Evolutionary conservation across 2,888 invertebrate species (phyloP).

Genomic region (Eupelmus urozonus): DNA sequence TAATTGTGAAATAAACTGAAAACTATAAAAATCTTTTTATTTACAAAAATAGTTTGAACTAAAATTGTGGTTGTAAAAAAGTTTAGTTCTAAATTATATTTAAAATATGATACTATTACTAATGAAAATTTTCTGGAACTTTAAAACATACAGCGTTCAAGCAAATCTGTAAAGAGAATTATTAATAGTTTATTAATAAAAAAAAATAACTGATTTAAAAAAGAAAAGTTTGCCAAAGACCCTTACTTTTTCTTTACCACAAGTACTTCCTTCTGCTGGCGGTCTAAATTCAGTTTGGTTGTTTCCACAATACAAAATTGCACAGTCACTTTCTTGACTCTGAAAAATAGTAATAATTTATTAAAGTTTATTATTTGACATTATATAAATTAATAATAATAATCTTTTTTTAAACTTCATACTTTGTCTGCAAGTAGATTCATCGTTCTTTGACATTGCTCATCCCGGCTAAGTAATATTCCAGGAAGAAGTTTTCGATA

Average conservation of each 20-base stretch:
- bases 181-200: too few relatives aligned
- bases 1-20: too few relatives aligned
- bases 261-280: slow-evolving; percentile 39
- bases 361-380: neutral
- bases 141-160: slow-evolving; percentile 33
- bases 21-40: too few relatives aligned
- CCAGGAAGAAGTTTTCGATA: slow-evolving; percentile 50
- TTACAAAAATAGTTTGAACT: too few relatives aligned
- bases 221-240: neutral
- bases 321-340: slow-evolving; percentile 22
- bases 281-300: neutral
- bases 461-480: slow-evolving; percentile 33
- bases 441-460: slow-evolving; percentile 37
- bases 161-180: too few relatives aligned
- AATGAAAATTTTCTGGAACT: slow-evolving; percentile 10
- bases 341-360: neutral
- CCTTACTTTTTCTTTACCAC: slow-evolving; percentile 26
- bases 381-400: neutral
- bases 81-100: too few relatives aligned
- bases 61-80: too few relatives aligned
- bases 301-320: slow-evolving; percentile 2
- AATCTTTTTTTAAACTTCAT: neutral
- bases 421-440: slow-evolving; percentile 7
- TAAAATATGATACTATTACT: neutral
- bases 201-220: neutral